Conservation (phyloP, 1,140 invertebrate genomes). For the Drosophila tani region DNA sequence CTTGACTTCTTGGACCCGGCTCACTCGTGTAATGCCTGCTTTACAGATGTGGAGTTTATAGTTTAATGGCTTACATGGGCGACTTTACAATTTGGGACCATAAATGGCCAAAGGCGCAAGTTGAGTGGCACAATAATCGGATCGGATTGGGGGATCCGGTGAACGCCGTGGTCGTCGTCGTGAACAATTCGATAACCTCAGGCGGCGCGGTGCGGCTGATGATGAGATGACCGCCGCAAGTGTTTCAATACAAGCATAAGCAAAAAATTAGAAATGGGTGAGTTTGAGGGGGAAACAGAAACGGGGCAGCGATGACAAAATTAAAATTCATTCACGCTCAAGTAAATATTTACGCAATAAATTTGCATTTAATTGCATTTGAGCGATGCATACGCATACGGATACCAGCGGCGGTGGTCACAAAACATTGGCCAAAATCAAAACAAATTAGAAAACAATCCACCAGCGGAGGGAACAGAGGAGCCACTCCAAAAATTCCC, state of each 20-base stretch:
- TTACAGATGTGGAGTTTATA: constrained; percentile 47
- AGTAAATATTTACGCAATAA: constrained; percentile 84
- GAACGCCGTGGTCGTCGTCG: constrained; percentile 11
- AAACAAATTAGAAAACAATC: constrained; percentile 76
- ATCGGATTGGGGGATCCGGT: constrained; percentile 17
- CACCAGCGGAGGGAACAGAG: constrained; percentile 11
- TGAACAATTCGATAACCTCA: constrained; percentile 39
- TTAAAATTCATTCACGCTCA: constrained; percentile 83
- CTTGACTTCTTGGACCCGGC: constrained; percentile 46
- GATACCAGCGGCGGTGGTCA: constrained; percentile 28
- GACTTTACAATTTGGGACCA: constrained; percentile 48
- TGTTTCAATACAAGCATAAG: constrained; percentile 43
- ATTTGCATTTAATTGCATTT: constrained; percentile 83
- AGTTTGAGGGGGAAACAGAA: constrained; percentile 5
- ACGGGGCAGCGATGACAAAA: constrained; percentile 57
- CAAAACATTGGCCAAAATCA: constrained; percentile 58
- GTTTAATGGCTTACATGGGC: constrained; percentile 43
- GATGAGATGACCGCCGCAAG: constrained; percentile 32
- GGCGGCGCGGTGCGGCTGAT: constrained; percentile 15
- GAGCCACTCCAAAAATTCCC: constrained; percentile 23
- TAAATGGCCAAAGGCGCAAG: constrained; percentile 54
- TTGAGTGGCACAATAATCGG: constrained; percentile 40
- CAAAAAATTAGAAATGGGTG: constrained; percentile 31
- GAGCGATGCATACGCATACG: constrained; percentile 18
- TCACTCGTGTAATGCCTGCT: constrained; percentile 39